Evolutionary conservation across 2,888 invertebrate genomes (phyloP).

Genomic region (Villa cingulata): DNA sequence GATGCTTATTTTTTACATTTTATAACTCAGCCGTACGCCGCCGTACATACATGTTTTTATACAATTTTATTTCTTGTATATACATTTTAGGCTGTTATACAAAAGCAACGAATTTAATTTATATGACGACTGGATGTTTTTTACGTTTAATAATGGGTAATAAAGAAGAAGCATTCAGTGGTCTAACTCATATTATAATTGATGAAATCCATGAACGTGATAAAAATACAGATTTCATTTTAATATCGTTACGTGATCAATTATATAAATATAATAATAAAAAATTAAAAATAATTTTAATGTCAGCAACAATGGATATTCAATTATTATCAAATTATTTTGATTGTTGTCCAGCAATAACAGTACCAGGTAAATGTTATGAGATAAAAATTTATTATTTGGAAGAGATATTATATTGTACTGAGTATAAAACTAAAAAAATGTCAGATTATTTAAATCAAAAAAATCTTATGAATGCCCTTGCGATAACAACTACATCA

Average conservation of each 20-base stretch:
- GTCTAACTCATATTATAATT: slow-evolving; percentile 65
- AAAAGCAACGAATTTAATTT: slow-evolving; percentile 24
- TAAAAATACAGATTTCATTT: slow-evolving; percentile 80
- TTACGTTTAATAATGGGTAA: slow-evolving; percentile 77
- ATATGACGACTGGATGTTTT: slow-evolving; percentile 32
- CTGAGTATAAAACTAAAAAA: slow-evolving; percentile 25
- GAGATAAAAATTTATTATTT: slow-evolving; percentile 64
- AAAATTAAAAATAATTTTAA: neutral
- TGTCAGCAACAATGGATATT: slow-evolving; percentile 68
- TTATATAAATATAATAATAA: slow-evolving; percentile 52
- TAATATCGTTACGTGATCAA: slow-evolving; percentile 70
- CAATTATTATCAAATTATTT: slow-evolving; percentile 73
- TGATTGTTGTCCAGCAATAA: slow-evolving; percentile 59
- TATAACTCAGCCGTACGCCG: too few relatives aligned
- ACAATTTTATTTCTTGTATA: neutral
- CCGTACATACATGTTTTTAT: neutral
- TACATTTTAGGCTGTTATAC: slow-evolving; percentile 21
- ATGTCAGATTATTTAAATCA: slow-evolving; percentile 20
- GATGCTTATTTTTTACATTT: too few relatives aligned
- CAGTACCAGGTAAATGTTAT: slow-evolving; percentile 60
- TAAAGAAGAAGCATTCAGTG: slow-evolving; percentile 28
- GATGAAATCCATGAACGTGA: slow-evolving; percentile 96
- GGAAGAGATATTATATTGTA: slow-evolving; percentile 61
- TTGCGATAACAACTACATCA: neutral
- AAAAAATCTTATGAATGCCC: neutral